phyloP scores from a whole-genome alignment of 1,140 invertebrate genomes.

The Rhopalosiphum padi region DNA sequence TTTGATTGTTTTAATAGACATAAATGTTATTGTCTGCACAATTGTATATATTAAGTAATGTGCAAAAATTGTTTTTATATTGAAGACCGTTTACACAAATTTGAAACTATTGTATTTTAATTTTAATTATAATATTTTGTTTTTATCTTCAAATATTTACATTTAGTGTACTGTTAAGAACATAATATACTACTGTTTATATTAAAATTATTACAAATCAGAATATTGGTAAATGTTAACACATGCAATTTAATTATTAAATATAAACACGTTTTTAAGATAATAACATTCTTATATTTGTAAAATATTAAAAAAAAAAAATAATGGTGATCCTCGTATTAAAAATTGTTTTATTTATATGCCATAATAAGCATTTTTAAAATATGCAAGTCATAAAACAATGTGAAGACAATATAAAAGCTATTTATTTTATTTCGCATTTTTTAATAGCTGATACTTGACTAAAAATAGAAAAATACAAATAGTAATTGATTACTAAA shows the following conservation, averaged over 20 bases:
- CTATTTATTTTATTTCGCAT: neutral
- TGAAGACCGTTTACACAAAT: neutral
- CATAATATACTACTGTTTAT: neutral
- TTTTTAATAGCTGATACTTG: neutral
- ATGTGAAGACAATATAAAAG: neutral
- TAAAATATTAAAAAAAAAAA: neutral
- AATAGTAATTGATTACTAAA: neutral
- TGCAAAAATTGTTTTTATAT: constrained; percentile 5
- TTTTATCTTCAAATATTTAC: constrained; percentile 19
- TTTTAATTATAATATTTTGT: constrained; percentile 8
- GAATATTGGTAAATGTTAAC: neutral
- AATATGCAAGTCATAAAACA: neutral
- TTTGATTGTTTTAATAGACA: constrained; percentile 25
- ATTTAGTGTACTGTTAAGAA: neutral
- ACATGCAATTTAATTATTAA: constrained; percentile 21
- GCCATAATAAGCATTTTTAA: neutral
- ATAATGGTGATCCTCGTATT: neutral
- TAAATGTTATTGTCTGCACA: neutral
- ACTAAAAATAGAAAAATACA: neutral
- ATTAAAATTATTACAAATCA: neutral
- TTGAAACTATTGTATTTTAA: constrained; percentile 1
- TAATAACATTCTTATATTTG: neutral
- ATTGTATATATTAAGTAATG: neutral
- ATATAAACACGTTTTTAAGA: constrained; percentile 4
- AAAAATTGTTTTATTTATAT: neutral